Conservation (phyloP, 2,113 vertebrate genomes). For the Paramisgurnus dabryanus region DNA sequence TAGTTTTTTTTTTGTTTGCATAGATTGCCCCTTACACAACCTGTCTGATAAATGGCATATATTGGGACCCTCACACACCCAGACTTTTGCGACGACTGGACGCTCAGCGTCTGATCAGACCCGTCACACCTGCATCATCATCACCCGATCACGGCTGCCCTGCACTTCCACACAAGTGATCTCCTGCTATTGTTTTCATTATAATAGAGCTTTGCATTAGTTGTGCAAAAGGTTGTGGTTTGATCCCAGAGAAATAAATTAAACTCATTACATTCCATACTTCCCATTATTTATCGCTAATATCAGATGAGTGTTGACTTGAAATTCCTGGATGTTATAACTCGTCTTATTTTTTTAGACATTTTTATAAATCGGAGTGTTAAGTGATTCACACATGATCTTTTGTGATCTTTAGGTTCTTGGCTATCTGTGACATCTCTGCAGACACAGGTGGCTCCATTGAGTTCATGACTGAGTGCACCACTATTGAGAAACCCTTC, state of each 20-base stretch:
- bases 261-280: too few species aligned
- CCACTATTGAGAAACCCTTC: constrained; percentile 94
- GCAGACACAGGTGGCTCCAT: constrained; percentile 95
- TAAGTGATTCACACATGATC: not conserved
- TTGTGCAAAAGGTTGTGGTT: too few species aligned
- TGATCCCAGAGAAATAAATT: too few species aligned
- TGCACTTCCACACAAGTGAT: constrained; percentile 88
- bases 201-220: too few species aligned
- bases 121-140: constrained; percentile 61
- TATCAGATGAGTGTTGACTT: not conserved
- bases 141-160: constrained; percentile 78
- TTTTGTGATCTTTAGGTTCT: constrained; percentile 72
- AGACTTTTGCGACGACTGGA: constrained; percentile 85
- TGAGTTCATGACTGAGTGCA: constrained; percentile 96
- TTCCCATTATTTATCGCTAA: too few species aligned
- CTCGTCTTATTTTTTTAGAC: too few species aligned
- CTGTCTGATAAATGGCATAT: constrained; percentile 97
- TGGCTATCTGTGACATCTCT: constrained; percentile 98
- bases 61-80: constrained; percentile 93
- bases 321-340: too few species aligned
- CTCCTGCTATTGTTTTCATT: not conserved
- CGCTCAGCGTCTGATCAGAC: constrained; percentile 81
- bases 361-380: too few species aligned
- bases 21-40: constrained; percentile 95
- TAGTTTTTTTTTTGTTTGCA: not conserved